phyloP scores from a whole-genome alignment of 2,888 invertebrate genomes.

The Enchytraeus crypticus region DNA sequence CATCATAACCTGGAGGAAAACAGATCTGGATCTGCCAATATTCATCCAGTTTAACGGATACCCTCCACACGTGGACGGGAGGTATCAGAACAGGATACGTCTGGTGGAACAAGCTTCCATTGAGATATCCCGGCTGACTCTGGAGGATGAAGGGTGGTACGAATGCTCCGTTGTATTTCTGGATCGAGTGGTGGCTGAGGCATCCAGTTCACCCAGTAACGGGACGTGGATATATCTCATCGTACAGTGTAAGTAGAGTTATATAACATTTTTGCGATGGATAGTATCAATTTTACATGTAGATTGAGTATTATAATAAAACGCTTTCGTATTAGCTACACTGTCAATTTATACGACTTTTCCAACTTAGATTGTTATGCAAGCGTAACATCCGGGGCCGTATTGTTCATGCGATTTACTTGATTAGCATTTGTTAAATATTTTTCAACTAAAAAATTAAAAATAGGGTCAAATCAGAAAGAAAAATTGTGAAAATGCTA shows the following conservation, averaged over 20 bases:
- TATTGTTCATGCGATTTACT: no score
- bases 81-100: constrained; percentile 21
- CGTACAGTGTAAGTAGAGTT: constrained; percentile 82
- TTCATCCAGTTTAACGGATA: constrained; percentile 98
- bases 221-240: constrained; percentile 97
- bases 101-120: constrained; percentile 56
- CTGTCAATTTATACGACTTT: no score
- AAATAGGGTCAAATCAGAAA: no score
- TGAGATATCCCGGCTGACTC: constrained; percentile 85
- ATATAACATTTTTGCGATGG: constrained; percentile 2
- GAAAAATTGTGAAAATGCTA: no score
- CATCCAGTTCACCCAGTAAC: constrained; percentile 69
- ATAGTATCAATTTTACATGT: no score
- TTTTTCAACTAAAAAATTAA: no score
- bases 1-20: constrained; percentile 98
- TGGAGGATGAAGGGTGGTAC: constrained; percentile 93
- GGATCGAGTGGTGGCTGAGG: constrained; percentile 66
- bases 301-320: no score
- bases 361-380: no score
- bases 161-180: constrained; percentile 88
- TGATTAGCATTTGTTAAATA: no score
- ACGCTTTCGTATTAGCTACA: no score
- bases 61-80: constrained; percentile 84
- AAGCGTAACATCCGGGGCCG: no score
- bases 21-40: constrained; percentile 91